Evolutionary conservation across 2,888 invertebrate species (phyloP), one percentile per base, ranked within the genome.

Genomic region (Entomobrya multifasciata): DNA sequence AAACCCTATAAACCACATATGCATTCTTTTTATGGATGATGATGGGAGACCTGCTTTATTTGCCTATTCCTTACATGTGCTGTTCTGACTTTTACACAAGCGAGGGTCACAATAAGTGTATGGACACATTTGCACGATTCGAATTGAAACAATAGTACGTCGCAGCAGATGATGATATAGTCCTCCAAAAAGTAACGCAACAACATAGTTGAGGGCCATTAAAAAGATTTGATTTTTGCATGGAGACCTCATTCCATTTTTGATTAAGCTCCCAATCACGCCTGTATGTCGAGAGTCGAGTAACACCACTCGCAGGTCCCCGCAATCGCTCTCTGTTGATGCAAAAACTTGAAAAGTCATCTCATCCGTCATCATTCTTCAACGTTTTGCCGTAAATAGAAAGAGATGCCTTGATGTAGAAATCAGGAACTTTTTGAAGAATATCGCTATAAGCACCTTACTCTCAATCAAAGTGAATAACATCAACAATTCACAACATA

Each of bases 211-310:
- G 87, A 72, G 79, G 72, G 52, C 79, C 79, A 55, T 78, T 62
- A 83, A 72, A 76, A 55, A 44, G 44, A 67, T 87, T 87, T 76
- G 80, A 84, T 83, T 87, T 87, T 87, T 80, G 87, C 87, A 87
- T 87, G 87, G 87, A 87, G 87, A 82, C 87, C 84, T 70, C 79
- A 84, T 87, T 87, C 84, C 87, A 87, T 87, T 87, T 83, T 87
- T 80, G 67, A 87, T 83, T 83, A 84, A 84, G 79, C 87, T 87
- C 87, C 80, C 62, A 87, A 84, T 87, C 87, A 87, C 87, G 87
- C 79, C 84, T 74, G 41, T 36, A 41, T 74, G 72, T 70, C 72
- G n/a, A n/a, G n/a, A n/a, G n/a, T n/a, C n/a, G n/a, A 82, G 72
- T 77, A 20, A 22, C 8, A 4, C 20, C 22, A 5, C 52, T 17